Percentiles rank a stretch among this genome's conserved stretches.
phyloP scores from a whole-genome alignment of 2,888 invertebrate genomes.

The Habrosyne pyritoides region DNA sequence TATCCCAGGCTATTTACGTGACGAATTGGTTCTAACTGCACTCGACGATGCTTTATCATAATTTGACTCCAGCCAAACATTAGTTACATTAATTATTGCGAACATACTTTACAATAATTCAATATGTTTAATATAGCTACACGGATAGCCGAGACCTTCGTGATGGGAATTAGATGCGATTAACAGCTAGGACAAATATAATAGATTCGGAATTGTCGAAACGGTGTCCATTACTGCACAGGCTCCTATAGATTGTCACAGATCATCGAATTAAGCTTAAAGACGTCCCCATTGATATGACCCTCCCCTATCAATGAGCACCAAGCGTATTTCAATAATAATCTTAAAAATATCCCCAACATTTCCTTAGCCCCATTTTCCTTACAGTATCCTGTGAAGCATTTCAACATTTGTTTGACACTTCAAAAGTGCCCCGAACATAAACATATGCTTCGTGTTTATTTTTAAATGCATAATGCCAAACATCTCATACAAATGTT shows the following conservation, averaged over 20 bases:
- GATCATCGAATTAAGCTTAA: too few species aligned
- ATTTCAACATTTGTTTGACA: slow-evolving; percentile 25
- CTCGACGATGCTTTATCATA: not conserved
- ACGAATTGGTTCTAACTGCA: not conserved
- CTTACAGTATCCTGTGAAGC: not conserved
- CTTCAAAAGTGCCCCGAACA: slow-evolving; percentile 15
- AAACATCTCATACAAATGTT: slow-evolving; percentile 18
- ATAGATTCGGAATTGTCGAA: too few species aligned
- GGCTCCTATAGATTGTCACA: too few species aligned
- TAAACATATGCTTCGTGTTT: slow-evolving; percentile 5
- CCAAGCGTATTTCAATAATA: too few species aligned
- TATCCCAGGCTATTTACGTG: not conserved
- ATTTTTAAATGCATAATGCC: slow-evolving; percentile 4
- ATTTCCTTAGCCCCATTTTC: not conserved
- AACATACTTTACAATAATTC: not conserved
- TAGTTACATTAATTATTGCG: not conserved
- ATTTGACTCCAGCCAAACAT: not conserved
- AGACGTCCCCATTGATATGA: too few species aligned
- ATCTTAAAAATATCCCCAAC: not conserved
- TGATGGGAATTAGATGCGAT: too few species aligned
- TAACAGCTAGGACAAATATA: too few species aligned
- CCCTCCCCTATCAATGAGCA: too few species aligned
- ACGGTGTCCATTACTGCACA: too few species aligned
- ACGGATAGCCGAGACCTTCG: too few species aligned
- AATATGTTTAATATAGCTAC: too few species aligned